A percentile compares a stretch with the other conserved stretches of the same genome.
Evolutionary conservation across 2,888 invertebrate genomes (phyloP).

Genomic region (Tribolium freemani): DNA sequence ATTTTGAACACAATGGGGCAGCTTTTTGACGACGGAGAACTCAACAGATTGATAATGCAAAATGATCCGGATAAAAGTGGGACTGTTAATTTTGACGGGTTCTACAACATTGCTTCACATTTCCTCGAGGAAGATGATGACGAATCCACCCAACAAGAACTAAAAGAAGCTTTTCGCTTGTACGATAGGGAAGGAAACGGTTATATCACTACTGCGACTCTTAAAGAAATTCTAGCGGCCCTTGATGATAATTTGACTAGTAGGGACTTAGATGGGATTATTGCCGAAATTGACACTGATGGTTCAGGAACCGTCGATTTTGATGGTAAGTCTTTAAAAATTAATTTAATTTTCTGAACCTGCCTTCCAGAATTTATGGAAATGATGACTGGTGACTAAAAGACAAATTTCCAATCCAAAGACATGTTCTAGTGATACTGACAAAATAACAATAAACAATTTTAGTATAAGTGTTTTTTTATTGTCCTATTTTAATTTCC

Average conservation of each 20-base stretch:
- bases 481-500: not conserved
- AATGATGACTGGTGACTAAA: conserved; percentile 92
- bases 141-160: conserved; percentile 95
- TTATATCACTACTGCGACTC: conserved; percentile 90
- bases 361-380: conserved; percentile 87
- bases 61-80: conserved; percentile 93
- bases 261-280: conserved; percentile 95
- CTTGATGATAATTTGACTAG: conserved; percentile 94
- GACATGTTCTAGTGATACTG: conserved; percentile 27
- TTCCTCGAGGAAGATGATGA: conserved; percentile 97
- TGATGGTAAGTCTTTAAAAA: conserved; percentile 81
- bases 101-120: conserved; percentile 92
- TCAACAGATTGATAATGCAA: conserved; percentile 90
- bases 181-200: conserved; percentile 98
- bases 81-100: conserved; percentile 94
- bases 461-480: conserved; percentile 13
- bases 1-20: conserved; percentile 96
- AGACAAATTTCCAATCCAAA: conserved; percentile 23
- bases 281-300: conserved; percentile 97
- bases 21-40: conserved; percentile 91
- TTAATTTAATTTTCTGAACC: not conserved
- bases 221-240: conserved; percentile 94
- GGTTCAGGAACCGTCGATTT: conserved; percentile 99
- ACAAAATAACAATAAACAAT: conserved; percentile 29
- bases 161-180: conserved; percentile 97